A percentile compares a stretch with the other conserved stretches of the same genome.
These are phyloP conservation scores for Oxyruncus cristatus DNA, from an alignment of 2,113 vertebrate species.

Conservation along the genomic window DNA sequence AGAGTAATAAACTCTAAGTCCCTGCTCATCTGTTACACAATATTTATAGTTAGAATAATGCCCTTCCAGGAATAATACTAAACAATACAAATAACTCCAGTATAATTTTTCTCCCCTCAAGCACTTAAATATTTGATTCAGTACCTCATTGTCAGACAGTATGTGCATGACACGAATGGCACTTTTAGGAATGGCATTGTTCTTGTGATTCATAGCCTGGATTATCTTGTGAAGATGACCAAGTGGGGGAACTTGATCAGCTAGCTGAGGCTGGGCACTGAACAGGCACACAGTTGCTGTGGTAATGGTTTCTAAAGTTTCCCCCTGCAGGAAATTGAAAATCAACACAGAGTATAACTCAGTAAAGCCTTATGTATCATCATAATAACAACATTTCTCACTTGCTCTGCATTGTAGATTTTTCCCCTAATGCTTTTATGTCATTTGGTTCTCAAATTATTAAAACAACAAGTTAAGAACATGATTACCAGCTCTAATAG, in stretches of 20 bases:
- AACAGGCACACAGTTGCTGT: conserved; percentile 94
- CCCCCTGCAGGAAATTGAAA: conserved; percentile 80
- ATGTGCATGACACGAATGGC: conserved; percentile 92
- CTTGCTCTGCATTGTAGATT: neutral
- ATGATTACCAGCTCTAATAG: neutral
- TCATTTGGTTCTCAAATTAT: neutral
- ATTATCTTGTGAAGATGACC: conserved; percentile 94
- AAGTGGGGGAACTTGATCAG: conserved; percentile 94
- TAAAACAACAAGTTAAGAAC: neutral
- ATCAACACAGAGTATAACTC: neutral
- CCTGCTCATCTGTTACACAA: neutral
- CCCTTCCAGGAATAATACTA: neutral
- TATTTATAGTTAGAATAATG: neutral
- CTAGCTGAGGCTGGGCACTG: conserved; percentile 89
- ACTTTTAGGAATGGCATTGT: conserved; percentile 93
- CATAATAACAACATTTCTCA: neutral
- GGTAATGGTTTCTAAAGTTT: conserved; percentile 93
- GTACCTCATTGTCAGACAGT: conserved; percentile 94
- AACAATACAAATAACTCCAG: neutral
- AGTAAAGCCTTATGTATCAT: neutral
- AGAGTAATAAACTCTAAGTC: neutral
- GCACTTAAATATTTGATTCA: no score
- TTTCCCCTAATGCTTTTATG: neutral
- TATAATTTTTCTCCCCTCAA: neutral
- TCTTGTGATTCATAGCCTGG: conserved; percentile 93